phyloP scores from a whole-genome alignment of 1,140 invertebrate species.

The Drosophila fuyamai region DNA sequence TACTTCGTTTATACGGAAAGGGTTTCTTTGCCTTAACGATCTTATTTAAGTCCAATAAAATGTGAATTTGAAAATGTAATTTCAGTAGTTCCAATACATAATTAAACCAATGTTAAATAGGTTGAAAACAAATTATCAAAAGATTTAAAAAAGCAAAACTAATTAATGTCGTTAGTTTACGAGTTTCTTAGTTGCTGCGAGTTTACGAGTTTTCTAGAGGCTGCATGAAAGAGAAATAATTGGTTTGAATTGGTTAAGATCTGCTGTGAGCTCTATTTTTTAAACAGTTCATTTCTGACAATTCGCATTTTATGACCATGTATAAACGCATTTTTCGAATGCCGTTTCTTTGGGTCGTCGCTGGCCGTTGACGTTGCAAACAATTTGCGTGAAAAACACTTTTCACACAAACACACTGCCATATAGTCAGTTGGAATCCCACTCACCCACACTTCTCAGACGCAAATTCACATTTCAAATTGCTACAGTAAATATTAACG shows the following conservation, averaged over 20 bases:
- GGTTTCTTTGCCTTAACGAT: neutral
- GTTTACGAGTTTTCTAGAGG: too few relatives aligned
- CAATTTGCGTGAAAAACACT: conserved; percentile 68
- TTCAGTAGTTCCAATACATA: too few relatives aligned
- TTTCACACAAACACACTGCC: conserved; percentile 16
- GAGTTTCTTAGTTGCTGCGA: too few relatives aligned
- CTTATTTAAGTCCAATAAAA: neutral
- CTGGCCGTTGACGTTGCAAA: conserved; percentile 61
- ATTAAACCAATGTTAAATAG: too few relatives aligned
- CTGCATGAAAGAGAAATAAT: too few relatives aligned
- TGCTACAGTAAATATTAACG: conserved; percentile 28
- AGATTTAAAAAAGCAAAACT: too few relatives aligned
- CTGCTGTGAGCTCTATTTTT: too few relatives aligned
- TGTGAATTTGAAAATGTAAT: too few relatives aligned
- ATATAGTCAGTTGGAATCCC: conserved; percentile 20
- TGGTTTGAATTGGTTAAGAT: too few relatives aligned
- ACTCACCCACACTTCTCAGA: conserved; percentile 22
- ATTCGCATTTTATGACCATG: neutral
- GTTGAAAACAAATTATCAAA: too few relatives aligned
- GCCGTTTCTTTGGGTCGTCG: conserved; percentile 34
- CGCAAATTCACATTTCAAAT: conserved; percentile 12
- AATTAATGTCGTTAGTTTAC: too few relatives aligned
- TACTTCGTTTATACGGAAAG: conserved; percentile 27
- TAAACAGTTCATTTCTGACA: too few relatives aligned
- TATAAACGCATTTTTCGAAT: conserved; percentile 27